phyloP scores from a whole-genome alignment of 1,140 invertebrate genomes.

The Sminthurides bifidus region DNA sequence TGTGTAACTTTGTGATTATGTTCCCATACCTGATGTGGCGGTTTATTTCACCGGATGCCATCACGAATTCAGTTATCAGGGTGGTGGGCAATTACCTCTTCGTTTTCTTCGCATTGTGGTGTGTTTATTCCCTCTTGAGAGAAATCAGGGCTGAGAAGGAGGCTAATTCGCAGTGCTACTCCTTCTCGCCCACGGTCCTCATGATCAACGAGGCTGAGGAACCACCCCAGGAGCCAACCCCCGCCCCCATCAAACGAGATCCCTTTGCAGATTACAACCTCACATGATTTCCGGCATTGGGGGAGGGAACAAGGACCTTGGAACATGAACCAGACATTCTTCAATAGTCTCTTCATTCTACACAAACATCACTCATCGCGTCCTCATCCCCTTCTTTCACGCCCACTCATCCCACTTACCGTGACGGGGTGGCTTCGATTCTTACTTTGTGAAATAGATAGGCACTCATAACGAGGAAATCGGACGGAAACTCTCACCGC shows the following conservation, averaged over 20 bases:
- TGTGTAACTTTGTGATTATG: background rate
- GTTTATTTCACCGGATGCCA: background rate
- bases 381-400: too few species aligned
- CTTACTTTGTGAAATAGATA: too few species aligned
- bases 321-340: too few species aligned
- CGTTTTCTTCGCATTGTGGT: background rate
- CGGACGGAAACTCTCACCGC: too few species aligned
- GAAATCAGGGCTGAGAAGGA: background rate
- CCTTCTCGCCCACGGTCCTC: background rate
- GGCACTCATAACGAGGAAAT: too few species aligned
- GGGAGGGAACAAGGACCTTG: too few species aligned
- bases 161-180: background rate
- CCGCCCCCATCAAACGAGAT: background rate
- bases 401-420: too few species aligned
- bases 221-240: background rate
- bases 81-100: background rate
- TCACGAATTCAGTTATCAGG: background rate
- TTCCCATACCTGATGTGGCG: slow-evolving; percentile 3
- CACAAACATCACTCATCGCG: too few species aligned
- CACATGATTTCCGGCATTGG: too few species aligned
- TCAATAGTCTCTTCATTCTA: too few species aligned
- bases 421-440: too few species aligned
- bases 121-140: background rate
- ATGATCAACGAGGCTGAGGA: background rate
- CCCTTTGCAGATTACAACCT: slow-evolving; percentile 2